Base-by-base conservation (phyloP, 2,888 invertebrate genomes). In the Erebia palarica region DNA sequence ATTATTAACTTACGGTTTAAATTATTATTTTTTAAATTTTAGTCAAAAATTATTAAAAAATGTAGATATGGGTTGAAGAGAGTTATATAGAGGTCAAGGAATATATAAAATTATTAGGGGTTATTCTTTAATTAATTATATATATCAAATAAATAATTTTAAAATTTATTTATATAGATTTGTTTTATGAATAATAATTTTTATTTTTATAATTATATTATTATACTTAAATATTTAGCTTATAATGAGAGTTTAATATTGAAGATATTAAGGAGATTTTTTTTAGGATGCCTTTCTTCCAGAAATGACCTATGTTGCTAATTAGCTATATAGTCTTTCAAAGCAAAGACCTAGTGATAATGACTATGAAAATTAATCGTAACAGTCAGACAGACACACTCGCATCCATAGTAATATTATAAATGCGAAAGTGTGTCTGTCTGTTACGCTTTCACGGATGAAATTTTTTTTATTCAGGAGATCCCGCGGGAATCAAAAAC, bases 1-100 rank as follows among this genome's bases (percentile, higher is more conserved):
- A 82, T 85, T 94, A 81, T 90, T 88, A 5, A 89, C 91, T 78
- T 90, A 89, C 84, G 84, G 91, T 0, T 69, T 94, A 78, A 93
- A 84, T 83, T 89, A 83, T 86, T 82, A 84, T 85, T 87, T 90
- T 84, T 86, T 95, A 84, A 84, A 78, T 79, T 82, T 88, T 75
- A 86, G 94, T 1, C 82, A 85, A 77, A 81, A 84, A 72, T 82
- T 91, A 80, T 76, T 84, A 69, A 94, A 90, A 82, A 86, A 81
- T 82, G 77, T 94, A 79, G 94, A 94, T 85, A 86, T 91, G 75
- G 92, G 93, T 0, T 94, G 94, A 84, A 68, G 61, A 68, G 68
- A 68, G 14, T 16, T 61, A 11, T 68, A 68, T 61, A 68, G 68
- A 68, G 61, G 68, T 55, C 68, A 68, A 1, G 61, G 68, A 1